Evolutionary conservation across 2,888 invertebrate genomes (phyloP), one percentile per base, ranked within the genome.

Genomic region (Mellilla xanthometata): DNA sequence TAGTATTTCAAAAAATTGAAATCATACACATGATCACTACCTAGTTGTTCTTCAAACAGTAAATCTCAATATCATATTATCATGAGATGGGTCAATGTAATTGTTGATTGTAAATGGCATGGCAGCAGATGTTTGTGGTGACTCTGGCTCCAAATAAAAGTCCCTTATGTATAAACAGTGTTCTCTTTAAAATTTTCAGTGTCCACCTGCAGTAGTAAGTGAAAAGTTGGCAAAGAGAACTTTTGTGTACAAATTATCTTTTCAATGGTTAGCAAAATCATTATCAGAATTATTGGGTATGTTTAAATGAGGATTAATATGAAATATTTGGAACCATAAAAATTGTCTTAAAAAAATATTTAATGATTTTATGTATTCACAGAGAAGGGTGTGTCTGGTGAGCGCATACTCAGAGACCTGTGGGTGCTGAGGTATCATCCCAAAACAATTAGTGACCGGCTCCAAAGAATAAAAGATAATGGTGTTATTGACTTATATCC

Each of bases 361-460:
- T n/a, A n/a, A n/a, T n/a, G n/a, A n/a, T n/a, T n/a, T n/a, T n/a
- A n/a, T n/a, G n/a, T 12, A 22, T 48, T 56, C 73, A 33, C 81
- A 77, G 90, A 90, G 46, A 91, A 91, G 68, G 90, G 91, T 53
- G 84, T 93, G 0, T 60, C 83, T 33, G 73, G 90, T 22, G 84
- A 91, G 19, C 85, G 91, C 53, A 90, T 93, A 51, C 56, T 92
- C 4, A 87, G 90, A 56, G 93, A 93, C 72, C 68, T 92, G 10
- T 93, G 93, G 93, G 91, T 93, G 1, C 81, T 93, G 49, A 92
- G 91, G 55, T 93, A 93, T 62, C 87, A 89, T 13, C 83, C 90
- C 36, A 72, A 85, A 39, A 87, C 90, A 6, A 91, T 93, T n/a
- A 62, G 75, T 41, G 60, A 84, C 11, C 83, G 93, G 41, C 72